These are phyloP conservation scores for Cynopterus sphinx DNA, from an alignment of 2,797 vertebrate genomes.

Conservation along the genomic window DNA sequence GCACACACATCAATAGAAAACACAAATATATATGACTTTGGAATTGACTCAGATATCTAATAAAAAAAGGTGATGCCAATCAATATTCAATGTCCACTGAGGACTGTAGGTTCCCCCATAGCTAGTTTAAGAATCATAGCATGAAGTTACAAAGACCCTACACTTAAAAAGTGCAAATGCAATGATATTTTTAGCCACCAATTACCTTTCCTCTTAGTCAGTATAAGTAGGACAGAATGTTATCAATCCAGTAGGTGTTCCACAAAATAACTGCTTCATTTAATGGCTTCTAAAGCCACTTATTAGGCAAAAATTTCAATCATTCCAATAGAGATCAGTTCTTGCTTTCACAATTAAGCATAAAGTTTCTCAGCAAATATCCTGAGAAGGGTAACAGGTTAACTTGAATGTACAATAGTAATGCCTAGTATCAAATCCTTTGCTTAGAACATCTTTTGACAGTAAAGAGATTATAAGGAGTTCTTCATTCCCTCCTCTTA, in stretches of 20 bases:
- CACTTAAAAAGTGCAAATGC: background rate
- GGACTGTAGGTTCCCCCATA: background rate
- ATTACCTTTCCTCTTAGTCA: background rate
- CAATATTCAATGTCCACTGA: background rate
- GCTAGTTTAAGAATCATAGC: background rate
- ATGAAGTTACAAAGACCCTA: background rate
- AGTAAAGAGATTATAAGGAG: background rate
- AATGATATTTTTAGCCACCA: background rate
- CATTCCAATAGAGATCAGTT: background rate
- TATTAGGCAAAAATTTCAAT: conserved; percentile 5
- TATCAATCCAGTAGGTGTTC: background rate
- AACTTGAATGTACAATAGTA: background rate
- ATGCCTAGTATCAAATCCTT: background rate
- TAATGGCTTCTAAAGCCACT: background rate
- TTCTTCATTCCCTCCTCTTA: background rate
- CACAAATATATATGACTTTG: conserved; percentile 4
- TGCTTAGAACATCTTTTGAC: background rate
- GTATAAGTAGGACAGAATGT: conserved; percentile 11
- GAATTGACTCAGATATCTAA: background rate
- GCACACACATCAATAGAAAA: background rate
- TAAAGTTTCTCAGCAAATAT: background rate
- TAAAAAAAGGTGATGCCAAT: background rate
- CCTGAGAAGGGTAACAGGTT: background rate
- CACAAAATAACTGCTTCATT: conserved; percentile 16
- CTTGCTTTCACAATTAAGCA: conserved; percentile 13